A percentile compares a stretch with the other conserved stretches of the same genome.
Evolutionary conservation across 2,888 invertebrate genomes (phyloP).

Genomic region (Papilio gigon): DNA sequence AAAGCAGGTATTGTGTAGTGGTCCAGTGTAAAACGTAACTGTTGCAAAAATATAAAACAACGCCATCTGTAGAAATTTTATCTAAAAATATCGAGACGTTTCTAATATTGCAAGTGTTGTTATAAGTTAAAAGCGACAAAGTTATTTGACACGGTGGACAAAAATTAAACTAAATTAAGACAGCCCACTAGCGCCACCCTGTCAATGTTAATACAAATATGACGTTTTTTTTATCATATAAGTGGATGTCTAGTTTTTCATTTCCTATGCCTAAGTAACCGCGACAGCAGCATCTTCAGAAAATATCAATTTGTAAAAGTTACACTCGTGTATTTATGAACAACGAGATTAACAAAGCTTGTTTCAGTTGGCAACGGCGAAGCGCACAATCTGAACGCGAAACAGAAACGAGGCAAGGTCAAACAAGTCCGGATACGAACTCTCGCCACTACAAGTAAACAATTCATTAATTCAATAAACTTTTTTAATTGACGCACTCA

Average conservation of each 20-base stretch:
- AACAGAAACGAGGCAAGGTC: slow-evolving; percentile 51
- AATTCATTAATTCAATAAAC: slow-evolving; percentile 12
- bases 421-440: slow-evolving; percentile 71
- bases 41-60: background rate
- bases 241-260: too few species aligned
- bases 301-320: too few species aligned
- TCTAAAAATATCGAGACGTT: too few species aligned
- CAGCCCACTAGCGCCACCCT: too few species aligned
- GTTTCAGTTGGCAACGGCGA: slow-evolving; percentile 63
- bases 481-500: background rate
- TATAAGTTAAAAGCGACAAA: too few species aligned
- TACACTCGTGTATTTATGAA: background rate
- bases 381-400: slow-evolving; percentile 57
- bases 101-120: too few species aligned
- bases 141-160: too few species aligned
- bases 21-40: background rate
- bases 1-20: slow-evolving; percentile 54
- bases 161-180: too few species aligned
- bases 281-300: too few species aligned
- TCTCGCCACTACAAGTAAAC: slow-evolving; percentile 63
- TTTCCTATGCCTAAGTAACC: too few species aligned
- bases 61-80: slow-evolving; percentile 1
- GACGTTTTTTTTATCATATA: too few species aligned
- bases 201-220: too few species aligned
- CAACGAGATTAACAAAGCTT: background rate